Percentiles rank a stretch among this genome's conserved stretches.
Conservation (phyloP, 2,797 vertebrate genomes). For the Lutjanus argentimaculatus region DNA sequence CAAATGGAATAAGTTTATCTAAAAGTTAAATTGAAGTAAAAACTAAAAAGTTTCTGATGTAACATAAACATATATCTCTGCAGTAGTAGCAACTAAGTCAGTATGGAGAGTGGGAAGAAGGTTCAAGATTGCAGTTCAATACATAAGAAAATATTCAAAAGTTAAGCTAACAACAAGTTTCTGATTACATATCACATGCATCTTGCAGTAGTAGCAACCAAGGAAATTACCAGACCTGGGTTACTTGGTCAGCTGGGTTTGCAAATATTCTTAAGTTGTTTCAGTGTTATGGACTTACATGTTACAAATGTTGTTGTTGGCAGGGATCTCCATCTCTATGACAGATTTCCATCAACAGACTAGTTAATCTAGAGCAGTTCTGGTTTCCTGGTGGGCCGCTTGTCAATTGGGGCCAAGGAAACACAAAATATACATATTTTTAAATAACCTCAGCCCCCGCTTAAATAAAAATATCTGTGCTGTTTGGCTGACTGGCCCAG, state of each 20-base stretch:
- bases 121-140: not conserved
- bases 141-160: not conserved
- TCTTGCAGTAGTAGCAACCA: no score
- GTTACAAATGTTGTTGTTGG: not conserved
- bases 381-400: no score
- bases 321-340: no score
- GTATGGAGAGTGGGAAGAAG: not conserved
- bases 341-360: no score
- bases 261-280: not conserved
- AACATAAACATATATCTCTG: not conserved
- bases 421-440: not conserved
- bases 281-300: not conserved
- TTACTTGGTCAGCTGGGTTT: not conserved
- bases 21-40: not conserved
- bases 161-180: no score
- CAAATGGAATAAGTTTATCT: not conserved
- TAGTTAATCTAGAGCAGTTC: no score
- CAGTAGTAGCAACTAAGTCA: slow-evolving; percentile 16
- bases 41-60: not conserved
- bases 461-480: not conserved
- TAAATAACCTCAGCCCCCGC: not conserved
- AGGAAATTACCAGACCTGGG: not conserved
- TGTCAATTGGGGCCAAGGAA: not conserved
- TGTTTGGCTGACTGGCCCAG: not conserved
- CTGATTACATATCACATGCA: no score